Evolutionary conservation across 1,140 invertebrate species (phyloP).

Genomic region (Neelides sp.): DNA sequence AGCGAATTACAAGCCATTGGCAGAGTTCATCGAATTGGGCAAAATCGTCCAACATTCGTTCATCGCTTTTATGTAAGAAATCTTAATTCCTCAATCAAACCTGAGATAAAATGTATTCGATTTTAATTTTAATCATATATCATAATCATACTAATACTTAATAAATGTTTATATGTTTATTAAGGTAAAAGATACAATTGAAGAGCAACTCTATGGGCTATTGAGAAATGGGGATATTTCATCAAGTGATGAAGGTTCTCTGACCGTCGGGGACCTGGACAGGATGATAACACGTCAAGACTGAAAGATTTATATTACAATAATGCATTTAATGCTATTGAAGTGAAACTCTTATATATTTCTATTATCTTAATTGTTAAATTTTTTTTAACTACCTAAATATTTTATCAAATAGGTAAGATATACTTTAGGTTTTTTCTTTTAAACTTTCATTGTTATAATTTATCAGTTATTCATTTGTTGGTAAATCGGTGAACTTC

Average conservation of each 20-base stretch:
- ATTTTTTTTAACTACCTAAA: background rate
- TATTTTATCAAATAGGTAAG: background rate
- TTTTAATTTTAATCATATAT: too few relatives aligned
- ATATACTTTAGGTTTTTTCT: too few relatives aligned
- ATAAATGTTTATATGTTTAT: background rate
- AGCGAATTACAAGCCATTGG: slow-evolving; percentile 66
- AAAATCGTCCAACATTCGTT: slow-evolving; percentile 45
- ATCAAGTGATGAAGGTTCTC: slow-evolving; percentile 21
- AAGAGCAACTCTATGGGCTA: slow-evolving; percentile 24
- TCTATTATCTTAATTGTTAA: background rate
- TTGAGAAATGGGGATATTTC: slow-evolving; percentile 23
- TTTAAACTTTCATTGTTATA: background rate
- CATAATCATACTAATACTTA: background rate
- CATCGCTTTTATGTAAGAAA: slow-evolving; percentile 29
- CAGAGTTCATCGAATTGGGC: slow-evolving; percentile 63
- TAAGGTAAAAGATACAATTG: slow-evolving; percentile 25
- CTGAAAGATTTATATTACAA: background rate
- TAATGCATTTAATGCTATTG: too few relatives aligned
- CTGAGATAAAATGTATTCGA: too few relatives aligned
- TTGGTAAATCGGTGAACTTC: slow-evolving; percentile 48
- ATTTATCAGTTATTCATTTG: background rate
- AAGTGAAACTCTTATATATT: background rate
- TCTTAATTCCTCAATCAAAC: background rate
- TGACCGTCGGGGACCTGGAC: slow-evolving; percentile 23
- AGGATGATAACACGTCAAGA: slow-evolving; percentile 1